Conservation (phyloP, 2,113 vertebrate genomes). For the Antechinus stuartii region DNA sequence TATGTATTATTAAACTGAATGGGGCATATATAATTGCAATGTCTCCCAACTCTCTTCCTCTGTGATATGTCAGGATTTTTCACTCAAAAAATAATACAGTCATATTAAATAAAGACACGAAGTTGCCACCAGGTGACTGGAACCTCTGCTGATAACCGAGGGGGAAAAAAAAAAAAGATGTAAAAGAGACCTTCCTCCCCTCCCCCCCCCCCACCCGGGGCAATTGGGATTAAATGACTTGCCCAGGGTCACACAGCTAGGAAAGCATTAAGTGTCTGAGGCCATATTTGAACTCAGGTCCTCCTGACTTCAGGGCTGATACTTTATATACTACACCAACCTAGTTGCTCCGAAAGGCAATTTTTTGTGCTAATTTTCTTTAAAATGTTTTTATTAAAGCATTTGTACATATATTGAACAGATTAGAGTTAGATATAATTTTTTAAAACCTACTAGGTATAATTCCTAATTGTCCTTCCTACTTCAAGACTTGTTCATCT, state of each 20-base stretch:
- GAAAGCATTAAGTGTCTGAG: too few relatives aligned
- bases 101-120: background rate
- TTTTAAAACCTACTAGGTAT: background rate
- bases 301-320: too few relatives aligned
- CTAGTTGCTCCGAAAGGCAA: too few relatives aligned
- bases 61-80: background rate
- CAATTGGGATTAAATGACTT: too few relatives aligned
- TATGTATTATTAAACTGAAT: background rate
- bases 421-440: background rate
- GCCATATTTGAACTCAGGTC: too few relatives aligned
- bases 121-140: background rate
- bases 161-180: background rate
- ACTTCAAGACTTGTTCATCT: background rate
- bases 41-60: background rate
- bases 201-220: too few relatives aligned
- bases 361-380: background rate
- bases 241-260: too few relatives aligned
- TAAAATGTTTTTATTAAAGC: background rate
- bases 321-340: too few relatives aligned
- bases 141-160: background rate
- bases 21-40: background rate
- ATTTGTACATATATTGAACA: background rate
- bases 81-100: background rate
- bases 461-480: background rate
- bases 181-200: background rate